phyloP scores from a whole-genome alignment of 2,113 vertebrate species.

The Leiothrix lutea region DNA sequence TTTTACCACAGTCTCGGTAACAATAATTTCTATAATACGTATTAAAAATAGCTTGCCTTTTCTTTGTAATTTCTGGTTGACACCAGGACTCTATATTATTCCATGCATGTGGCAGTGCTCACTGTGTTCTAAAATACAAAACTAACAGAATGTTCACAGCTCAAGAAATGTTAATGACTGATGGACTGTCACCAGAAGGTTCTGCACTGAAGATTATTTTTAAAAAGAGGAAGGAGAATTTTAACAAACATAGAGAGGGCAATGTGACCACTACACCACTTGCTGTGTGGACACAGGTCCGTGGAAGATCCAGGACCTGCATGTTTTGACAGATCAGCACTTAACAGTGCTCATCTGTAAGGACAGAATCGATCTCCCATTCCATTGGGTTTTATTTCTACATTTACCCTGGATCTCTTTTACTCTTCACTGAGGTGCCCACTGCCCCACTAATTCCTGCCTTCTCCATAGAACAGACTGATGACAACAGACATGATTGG shows the following conservation, averaged over 20 bases:
- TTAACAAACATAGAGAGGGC: not conserved
- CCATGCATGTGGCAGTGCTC: not conserved
- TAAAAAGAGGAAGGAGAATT: not conserved
- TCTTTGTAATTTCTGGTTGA: not conserved
- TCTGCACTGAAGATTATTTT: not conserved
- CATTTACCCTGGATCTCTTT: not conserved
- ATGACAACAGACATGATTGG: not conserved
- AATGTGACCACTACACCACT: accelerated
- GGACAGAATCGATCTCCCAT: not conserved
- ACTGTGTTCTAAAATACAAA: not conserved
- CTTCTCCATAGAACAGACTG: not conserved
- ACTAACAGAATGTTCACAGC: not conserved
- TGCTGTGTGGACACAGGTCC: not conserved
- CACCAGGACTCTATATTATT: not conserved
- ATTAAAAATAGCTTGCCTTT: not conserved
- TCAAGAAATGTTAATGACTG: not conserved
- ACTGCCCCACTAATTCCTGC: not conserved
- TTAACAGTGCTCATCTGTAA: not conserved
- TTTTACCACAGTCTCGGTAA: not conserved
- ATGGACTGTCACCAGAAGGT: not conserved
- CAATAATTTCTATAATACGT: not conserved
- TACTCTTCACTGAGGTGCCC: not conserved
- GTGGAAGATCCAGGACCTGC: not conserved
- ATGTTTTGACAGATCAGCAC: not conserved
- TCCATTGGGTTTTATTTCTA: not conserved